Evolutionary conservation across 35 echinoderm and acorn worm genomes (phyloP).

Genomic region (Nesometra sesokonis): DNA sequence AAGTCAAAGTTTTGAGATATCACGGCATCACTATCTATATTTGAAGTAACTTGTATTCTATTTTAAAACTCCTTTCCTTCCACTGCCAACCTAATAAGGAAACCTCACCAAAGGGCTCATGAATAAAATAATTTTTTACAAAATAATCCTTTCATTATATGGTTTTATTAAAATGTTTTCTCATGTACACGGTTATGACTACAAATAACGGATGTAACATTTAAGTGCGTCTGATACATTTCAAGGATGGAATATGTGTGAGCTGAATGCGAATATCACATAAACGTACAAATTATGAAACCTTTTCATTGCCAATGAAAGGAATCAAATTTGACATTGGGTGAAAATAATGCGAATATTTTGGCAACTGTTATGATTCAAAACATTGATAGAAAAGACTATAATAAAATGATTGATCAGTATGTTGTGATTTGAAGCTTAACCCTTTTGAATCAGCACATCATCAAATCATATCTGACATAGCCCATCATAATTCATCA

Average conservation of each 20-base stretch:
- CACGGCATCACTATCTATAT: too few species aligned
- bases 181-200: too few species aligned
- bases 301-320: neutral
- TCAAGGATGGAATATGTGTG: neutral
- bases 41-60: too few species aligned
- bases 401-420: neutral
- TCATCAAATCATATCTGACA: neutral
- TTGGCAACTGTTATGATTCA: neutral
- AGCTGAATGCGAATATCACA: neutral
- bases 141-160: too few species aligned
- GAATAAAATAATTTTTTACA: too few species aligned
- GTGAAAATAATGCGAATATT: neutral
- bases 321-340: neutral
- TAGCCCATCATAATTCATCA: neutral
- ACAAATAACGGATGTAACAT: neutral
- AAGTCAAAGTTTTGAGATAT: too few species aligned
- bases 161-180: too few species aligned
- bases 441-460: neutral
- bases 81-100: too few species aligned
- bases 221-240: neutral
- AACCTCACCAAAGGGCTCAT: too few species aligned
- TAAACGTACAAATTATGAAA: neutral
- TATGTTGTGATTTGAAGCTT: neutral
- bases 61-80: too few species aligned
- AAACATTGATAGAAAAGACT: neutral